Base-by-base conservation (phyloP, 2,113 vertebrate genomes). In the Brachirus orientalis region DNA sequence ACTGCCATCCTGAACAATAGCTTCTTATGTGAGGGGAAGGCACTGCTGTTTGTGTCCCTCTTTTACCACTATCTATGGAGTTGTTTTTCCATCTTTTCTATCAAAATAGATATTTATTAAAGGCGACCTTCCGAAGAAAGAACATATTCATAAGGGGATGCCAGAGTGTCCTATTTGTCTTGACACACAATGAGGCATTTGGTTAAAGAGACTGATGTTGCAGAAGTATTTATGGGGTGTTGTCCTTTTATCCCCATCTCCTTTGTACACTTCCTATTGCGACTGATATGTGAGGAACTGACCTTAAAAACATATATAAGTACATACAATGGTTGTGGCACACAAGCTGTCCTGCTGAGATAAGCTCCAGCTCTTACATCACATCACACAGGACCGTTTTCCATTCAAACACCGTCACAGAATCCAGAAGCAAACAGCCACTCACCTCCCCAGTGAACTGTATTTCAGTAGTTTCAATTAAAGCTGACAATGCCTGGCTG, bases 1-100 rank as follows among this genome's bases (percentile, higher is more conserved):
- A 57, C 70, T 63, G 75, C 78, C 73, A 68, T 20, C 35, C 69
- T 17, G 56, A 90, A 90, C 86, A 90, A 88, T 81, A 22, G 72
- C 10, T 75, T 72, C 73, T 74, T 84, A 38, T 79, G 59, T 61
- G 53, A 50, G 40, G 75, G 60, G 67, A 77, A 50, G 1, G 35
- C 67, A 4, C 70, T 58, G 82, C 74, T 80, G 76, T 22, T 59
- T 43, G 41, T 58, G 71, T 74, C 63, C n/a, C n/a, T n/a, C n/a
- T n/a, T n/a, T n/a, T 22, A 28, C 44, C 14, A 2, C 48, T 50
- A 41, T 76, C 68, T 68, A 65, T 2, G 54, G 51, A 43, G 60
- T 37, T 48, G 43, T 47, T 83, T 63, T 45, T 40, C 40, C 54
- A 10, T 51, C 45, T 73, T 59, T 70, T 59, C 71, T 33, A 63